Conservation (phyloP, 2,113 vertebrate species). For the Dipodomys stephensi region DNA sequence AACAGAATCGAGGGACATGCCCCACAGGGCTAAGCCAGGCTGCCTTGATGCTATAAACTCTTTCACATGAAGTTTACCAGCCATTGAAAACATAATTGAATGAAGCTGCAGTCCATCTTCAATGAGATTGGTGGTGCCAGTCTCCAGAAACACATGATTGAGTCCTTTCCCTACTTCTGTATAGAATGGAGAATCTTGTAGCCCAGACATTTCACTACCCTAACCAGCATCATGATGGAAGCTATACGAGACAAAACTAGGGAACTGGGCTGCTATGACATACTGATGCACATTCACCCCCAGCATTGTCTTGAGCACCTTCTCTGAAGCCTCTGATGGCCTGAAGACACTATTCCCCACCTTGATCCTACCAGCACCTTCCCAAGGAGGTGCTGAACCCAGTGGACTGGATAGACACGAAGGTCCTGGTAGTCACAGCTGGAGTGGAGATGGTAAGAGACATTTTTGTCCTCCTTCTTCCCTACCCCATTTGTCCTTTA, state of each 20-base stretch:
- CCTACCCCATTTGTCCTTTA: neutral
- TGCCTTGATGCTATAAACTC: neutral
- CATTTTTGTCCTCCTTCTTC: neutral
- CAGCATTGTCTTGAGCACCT: neutral
- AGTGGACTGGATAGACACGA: too few relatives aligned
- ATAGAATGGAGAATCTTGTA: neutral
- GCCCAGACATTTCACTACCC: neutral
- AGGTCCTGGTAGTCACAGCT: neutral
- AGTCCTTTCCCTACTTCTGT: neutral
- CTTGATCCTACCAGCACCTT: neutral
- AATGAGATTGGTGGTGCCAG: neutral
- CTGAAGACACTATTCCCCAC: neutral
- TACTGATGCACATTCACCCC: neutral
- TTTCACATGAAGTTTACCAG: neutral
- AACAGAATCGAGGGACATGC: neutral
- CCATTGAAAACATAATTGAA: neutral
- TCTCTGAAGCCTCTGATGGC: neutral
- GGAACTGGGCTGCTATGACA: neutral
- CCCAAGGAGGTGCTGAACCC: neutral
- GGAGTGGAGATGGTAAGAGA: neutral
- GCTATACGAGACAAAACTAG: neutral
- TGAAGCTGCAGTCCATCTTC: neutral
- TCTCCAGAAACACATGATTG: constrained; percentile 15
- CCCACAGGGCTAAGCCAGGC: neutral
- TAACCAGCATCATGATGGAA: neutral